These are phyloP conservation scores for Leistus spinibarbis DNA, from an alignment of 2,888 invertebrate species.

Conservation along the genomic window DNA sequence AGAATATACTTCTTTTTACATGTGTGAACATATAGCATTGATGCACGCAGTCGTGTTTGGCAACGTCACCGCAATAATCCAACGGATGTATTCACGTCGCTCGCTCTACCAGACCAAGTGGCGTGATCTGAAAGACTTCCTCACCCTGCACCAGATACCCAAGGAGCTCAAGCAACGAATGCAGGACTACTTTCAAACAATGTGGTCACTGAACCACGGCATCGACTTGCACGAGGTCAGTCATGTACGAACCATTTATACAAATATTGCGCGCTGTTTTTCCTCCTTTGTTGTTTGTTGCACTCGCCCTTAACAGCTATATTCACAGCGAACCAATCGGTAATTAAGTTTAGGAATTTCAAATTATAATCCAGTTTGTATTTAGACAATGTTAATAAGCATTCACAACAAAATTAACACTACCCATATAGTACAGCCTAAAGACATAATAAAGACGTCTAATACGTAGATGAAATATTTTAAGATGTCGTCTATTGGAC, in stretches of 20 bases:
- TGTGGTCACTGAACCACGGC: constrained; percentile 97
- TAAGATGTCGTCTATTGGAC: no score
- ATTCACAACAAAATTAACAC: no score
- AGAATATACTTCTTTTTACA: neutral
- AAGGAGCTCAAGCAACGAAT: constrained; percentile 93
- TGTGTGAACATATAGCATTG: constrained; percentile 68
- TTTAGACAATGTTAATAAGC: no score
- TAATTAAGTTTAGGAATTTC: no score
- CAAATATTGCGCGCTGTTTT: neutral
- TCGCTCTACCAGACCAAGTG: constrained; percentile 95
- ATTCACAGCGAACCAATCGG: no score
- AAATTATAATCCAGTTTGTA: no score
- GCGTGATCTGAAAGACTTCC: constrained; percentile 94
- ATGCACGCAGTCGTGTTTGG: constrained; percentile 99
- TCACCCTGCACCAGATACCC: constrained; percentile 92
- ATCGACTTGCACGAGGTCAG: constrained; percentile 94
- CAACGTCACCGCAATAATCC: constrained; percentile 96
- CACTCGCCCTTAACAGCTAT: neutral
- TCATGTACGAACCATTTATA: constrained; percentile 42
- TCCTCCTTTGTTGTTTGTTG: neutral
- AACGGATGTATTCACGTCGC: constrained; percentile 92
- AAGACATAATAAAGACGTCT: no score
- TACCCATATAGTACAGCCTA: no score
- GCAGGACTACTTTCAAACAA: constrained; percentile 97
- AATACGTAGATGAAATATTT: no score